These are phyloP conservation scores for Tauraco hartlaubi DNA, from an alignment of 2,797 vertebrate genomes.

Conservation along the genomic window DNA sequence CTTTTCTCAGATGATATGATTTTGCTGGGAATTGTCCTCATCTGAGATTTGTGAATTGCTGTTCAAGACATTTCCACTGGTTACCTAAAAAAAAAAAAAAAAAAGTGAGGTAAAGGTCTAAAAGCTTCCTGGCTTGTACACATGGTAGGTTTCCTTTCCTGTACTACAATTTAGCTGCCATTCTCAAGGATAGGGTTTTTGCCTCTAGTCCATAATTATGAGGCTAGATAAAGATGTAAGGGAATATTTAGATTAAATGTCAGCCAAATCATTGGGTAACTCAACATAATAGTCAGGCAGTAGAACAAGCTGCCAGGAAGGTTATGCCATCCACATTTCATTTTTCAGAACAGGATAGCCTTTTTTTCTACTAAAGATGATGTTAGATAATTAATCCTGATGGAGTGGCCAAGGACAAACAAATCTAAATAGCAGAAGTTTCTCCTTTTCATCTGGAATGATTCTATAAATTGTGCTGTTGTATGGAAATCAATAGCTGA, in stretches of 20 bases:
- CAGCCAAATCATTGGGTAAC: not conserved
- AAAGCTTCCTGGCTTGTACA: not conserved
- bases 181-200: not conserved
- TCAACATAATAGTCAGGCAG: not conserved
- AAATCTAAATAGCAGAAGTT: not conserved
- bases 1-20: not conserved
- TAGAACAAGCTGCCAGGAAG: not conserved
- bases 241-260: not conserved
- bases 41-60: not conserved
- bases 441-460: not conserved
- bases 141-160: not conserved
- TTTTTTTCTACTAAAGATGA: not conserved
- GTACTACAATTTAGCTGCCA: not conserved
- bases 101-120: not conserved
- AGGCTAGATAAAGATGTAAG: not conserved
- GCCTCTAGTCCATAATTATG: not conserved
- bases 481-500: slow-evolving; percentile 8
- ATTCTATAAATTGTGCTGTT: not conserved
- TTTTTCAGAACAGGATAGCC: not conserved
- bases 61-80: not conserved
- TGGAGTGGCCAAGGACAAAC: not conserved
- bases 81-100: not conserved
- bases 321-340: not conserved
- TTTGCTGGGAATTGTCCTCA: not conserved
- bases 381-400: not conserved